Conservation (phyloP, 2,888 invertebrate species). For the Aquatica leii region DNA sequence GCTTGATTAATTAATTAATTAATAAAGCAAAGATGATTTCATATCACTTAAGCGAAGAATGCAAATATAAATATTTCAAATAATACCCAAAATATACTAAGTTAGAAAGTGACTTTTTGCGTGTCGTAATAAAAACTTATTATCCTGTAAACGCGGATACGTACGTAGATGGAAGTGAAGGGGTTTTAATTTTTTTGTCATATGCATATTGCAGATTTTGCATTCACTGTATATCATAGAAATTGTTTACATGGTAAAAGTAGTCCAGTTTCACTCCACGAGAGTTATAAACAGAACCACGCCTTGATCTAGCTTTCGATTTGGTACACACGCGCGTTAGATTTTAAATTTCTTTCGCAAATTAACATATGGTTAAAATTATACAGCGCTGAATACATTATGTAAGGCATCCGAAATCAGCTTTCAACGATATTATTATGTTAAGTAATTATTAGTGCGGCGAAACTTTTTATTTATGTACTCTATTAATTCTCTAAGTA, state of each 20-base stretch:
- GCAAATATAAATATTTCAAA: constrained; percentile 4
- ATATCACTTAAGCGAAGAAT: neutral
- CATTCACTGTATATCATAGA: constrained; percentile 15
- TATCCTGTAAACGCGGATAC: neutral
- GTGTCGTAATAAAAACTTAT: neutral
- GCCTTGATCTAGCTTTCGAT: constrained; percentile 27
- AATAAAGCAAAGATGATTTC: neutral
- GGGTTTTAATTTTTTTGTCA: neutral
- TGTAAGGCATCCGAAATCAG: no score
- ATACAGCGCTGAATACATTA: no score
- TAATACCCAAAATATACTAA: no score
- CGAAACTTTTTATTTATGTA: no score
- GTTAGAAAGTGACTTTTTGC: no score
- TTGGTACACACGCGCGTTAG: neutral
- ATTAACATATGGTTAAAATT: no score
- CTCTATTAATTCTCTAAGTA: no score
- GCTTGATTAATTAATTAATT: no score
- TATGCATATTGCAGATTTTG: constrained; percentile 12
- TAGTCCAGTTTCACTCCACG: constrained; percentile 39
- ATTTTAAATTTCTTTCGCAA: no score
- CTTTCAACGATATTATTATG: no score
- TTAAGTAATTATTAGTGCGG: no score
- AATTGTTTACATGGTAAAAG: constrained; percentile 35
- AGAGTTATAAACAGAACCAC: constrained; percentile 22
- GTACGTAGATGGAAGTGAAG: constrained; percentile 8